A percentile compares a stretch with the other conserved stretches of the same genome.
Conservation (phyloP, 2,113 vertebrate genomes). For the Ursus arctos region DNA sequence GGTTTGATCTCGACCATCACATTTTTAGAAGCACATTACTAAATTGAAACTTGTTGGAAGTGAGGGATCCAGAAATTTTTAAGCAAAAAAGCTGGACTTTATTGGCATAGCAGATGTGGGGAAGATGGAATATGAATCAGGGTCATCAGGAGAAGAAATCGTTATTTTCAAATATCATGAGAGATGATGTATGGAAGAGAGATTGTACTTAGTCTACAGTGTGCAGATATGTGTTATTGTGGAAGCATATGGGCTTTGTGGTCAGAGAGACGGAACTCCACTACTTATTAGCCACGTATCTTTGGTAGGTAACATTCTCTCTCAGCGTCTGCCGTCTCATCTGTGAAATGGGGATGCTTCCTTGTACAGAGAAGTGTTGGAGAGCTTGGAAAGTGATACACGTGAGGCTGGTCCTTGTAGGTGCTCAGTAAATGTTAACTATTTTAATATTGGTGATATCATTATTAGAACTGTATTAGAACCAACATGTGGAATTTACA, state of each 20-base stretch:
- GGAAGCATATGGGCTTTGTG: not conserved
- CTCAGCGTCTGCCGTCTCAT: not conserved
- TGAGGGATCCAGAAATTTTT: not conserved
- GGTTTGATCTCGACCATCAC: not conserved
- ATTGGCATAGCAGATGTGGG: not conserved
- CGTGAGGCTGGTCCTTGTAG: not conserved
- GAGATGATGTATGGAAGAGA: not conserved
- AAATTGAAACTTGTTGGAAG: not conserved
- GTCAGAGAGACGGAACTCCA: not conserved
- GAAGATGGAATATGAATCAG: not conserved
- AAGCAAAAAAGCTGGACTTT: not conserved
- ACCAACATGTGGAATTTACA: not conserved
- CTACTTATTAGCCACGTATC: not conserved
- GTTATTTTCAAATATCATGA: slow-evolving; percentile 11
- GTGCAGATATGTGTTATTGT: not conserved
- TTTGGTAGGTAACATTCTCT: not conserved
- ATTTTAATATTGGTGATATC: not conserved
- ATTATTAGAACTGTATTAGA: not conserved
- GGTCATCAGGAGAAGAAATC: not conserved
- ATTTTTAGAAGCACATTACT: not conserved
- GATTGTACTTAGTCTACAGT: not conserved
- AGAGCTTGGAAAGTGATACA: slow-evolving; percentile 7
- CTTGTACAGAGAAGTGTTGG: not conserved
- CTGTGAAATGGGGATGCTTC: not conserved
- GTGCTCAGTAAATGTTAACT: not conserved